Conservation (phyloP, 2,888 invertebrate genomes). For the Polydrusus cervinus region DNA sequence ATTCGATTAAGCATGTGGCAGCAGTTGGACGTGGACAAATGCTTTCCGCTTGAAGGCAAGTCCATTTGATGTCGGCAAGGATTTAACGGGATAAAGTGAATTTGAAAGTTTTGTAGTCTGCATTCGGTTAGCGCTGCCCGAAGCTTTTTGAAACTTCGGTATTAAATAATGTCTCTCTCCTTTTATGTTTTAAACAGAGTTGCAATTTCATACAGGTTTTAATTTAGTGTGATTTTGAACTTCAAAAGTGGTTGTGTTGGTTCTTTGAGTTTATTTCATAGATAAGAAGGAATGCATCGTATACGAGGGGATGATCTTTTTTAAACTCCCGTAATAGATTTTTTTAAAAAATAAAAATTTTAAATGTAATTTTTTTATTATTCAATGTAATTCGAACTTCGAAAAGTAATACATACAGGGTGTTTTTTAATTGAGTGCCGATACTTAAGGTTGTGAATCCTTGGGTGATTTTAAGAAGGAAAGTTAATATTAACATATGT, state of each 20-base stretch:
- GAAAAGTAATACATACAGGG: too few relatives aligned
- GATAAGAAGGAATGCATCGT: not conserved
- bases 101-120: conserved; percentile 59
- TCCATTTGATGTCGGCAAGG: conserved; percentile 12
- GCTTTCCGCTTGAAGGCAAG: conserved; percentile 20
- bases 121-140: conserved; percentile 45
- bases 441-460: too few relatives aligned
- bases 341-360: too few relatives aligned
- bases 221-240: not conserved
- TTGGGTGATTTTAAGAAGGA: too few relatives aligned
- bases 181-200: conserved; percentile 17
- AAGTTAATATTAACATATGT: too few relatives aligned
- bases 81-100: conserved; percentile 54
- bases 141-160: conserved; percentile 13
- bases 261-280: not conserved
- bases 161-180: not conserved
- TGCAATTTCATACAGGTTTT: not conserved
- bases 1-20: conserved; percentile 29
- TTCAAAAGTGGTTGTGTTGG: not conserved
- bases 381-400: too few relatives aligned
- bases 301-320: too few relatives aligned
- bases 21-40: conserved; percentile 28
- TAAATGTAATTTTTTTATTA: too few relatives aligned
- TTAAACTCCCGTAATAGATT: too few relatives aligned
- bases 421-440: too few relatives aligned